Conservation (phyloP, 2,113 vertebrate genomes). For the Atrichornis clamosus region DNA sequence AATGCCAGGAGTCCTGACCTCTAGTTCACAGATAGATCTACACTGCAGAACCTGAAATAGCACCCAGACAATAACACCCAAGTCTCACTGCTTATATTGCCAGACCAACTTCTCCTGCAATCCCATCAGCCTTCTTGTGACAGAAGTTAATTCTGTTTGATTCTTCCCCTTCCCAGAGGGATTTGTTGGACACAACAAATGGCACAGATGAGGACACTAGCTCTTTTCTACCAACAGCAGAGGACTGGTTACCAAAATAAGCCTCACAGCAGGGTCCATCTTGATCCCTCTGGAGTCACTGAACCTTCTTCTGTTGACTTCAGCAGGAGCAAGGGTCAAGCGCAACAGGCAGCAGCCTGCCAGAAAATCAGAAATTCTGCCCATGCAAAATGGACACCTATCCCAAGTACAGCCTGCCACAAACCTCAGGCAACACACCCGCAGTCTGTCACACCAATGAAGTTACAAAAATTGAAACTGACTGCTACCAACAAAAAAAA, state of each 20-base stretch:
- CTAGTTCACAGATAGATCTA: neutral
- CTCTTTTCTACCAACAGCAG: slow-evolving; percentile 5
- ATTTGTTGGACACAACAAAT: neutral
- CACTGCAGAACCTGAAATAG: neutral
- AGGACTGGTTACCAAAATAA: slow-evolving; percentile 44
- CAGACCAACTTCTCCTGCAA: neutral
- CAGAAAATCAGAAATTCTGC: neutral
- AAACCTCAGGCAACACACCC: neutral
- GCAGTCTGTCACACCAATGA: neutral
- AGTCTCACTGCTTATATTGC: neutral
- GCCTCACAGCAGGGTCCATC: slow-evolving; percentile 15
- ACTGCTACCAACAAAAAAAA: neutral
- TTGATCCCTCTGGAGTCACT: slow-evolving; percentile 47
- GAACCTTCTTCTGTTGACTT: slow-evolving; percentile 59
- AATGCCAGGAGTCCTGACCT: neutral
- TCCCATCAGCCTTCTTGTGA: neutral
- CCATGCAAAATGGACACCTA: slow-evolving; percentile 24
- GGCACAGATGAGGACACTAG: neutral
- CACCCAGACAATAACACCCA: neutral
- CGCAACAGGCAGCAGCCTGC: neutral
- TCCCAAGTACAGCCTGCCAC: neutral
- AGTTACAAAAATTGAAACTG: neutral
- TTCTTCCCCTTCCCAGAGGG: neutral
- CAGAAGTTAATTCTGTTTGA: neutral
- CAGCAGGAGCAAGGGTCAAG: slow-evolving; percentile 52